Evolutionary conservation across 23 tunicate species (phyloP).

Genomic region (Halocynthia roretzi): DNA sequence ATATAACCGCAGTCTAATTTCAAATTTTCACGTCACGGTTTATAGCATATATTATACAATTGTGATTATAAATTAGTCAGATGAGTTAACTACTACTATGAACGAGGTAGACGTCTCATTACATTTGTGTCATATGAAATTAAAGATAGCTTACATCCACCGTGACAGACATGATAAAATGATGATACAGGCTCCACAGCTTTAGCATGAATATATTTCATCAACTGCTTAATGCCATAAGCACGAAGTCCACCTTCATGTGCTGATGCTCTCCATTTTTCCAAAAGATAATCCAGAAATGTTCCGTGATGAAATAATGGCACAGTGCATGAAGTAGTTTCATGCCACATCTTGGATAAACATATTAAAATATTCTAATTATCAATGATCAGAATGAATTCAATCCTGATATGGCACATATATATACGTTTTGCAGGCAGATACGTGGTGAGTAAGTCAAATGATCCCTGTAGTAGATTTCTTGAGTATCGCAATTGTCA

Average conservation of each 20-base stretch:
- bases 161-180: slow-evolving; percentile 20
- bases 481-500: too few species aligned
- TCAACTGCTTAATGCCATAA: background rate
- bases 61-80: too few species aligned
- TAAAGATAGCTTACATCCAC: slow-evolving; percentile 16
- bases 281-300: slow-evolving; percentile 16
- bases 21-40: too few species aligned
- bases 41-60: too few species aligned
- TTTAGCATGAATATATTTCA: background rate
- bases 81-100: background rate
- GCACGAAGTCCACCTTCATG: slow-evolving; percentile 7
- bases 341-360: slow-evolving; percentile 1
- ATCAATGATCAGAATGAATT: background rate
- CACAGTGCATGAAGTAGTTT: slow-evolving; percentile 5
- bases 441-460: background rate
- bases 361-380: background rate
- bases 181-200: background rate
- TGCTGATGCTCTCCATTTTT: slow-evolving; percentile 14
- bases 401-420: background rate
- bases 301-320: slow-evolving; percentile 26
- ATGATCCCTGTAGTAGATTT: slow-evolving; percentile 2
- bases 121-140: background rate
- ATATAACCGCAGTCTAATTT: too few species aligned
- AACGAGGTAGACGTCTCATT: background rate
- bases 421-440: slow-evolving; percentile 2